Evolutionary conservation across 2,888 invertebrate genomes (phyloP).

Genomic region (Ramazzottius varieornatus): DNA sequence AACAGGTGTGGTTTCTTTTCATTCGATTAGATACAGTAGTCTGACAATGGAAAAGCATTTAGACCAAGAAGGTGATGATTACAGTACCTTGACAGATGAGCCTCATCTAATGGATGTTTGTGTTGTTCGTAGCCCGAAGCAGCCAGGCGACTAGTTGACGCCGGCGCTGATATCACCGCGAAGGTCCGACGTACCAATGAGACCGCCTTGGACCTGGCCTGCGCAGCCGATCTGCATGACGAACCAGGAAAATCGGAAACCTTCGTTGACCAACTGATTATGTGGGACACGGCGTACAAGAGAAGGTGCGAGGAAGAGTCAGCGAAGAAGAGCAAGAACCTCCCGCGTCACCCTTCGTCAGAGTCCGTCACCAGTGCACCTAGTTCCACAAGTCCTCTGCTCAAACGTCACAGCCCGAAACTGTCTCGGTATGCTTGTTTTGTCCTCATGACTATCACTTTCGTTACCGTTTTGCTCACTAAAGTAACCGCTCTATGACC

Average conservation of each 20-base stretch:
- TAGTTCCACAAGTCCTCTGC: background rate
- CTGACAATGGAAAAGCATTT: no score
- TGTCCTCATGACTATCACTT: no score
- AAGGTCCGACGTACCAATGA: background rate
- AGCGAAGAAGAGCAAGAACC: background rate
- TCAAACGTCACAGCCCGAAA: background rate
- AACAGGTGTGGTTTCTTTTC: no score
- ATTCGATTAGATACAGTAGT: no score
- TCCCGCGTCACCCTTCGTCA: background rate
- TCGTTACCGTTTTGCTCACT: no score
- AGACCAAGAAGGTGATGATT: no score
- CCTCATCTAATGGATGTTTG: no score
- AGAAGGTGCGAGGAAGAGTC: background rate
- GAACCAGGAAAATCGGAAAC: background rate
- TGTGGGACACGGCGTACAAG: conserved; percentile 1
- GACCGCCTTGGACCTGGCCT: background rate
- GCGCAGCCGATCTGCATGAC: background rate
- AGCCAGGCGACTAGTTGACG: background rate
- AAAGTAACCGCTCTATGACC: no score
- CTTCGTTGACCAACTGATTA: background rate
- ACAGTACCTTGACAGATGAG: no score
- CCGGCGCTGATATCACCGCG: background rate
- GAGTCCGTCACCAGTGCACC: background rate
- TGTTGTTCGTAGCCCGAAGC: background rate
- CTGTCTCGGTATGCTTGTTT: background rate